Conservation (phyloP, 2,113 vertebrate species). For the Dipodomys stephensi region DNA sequence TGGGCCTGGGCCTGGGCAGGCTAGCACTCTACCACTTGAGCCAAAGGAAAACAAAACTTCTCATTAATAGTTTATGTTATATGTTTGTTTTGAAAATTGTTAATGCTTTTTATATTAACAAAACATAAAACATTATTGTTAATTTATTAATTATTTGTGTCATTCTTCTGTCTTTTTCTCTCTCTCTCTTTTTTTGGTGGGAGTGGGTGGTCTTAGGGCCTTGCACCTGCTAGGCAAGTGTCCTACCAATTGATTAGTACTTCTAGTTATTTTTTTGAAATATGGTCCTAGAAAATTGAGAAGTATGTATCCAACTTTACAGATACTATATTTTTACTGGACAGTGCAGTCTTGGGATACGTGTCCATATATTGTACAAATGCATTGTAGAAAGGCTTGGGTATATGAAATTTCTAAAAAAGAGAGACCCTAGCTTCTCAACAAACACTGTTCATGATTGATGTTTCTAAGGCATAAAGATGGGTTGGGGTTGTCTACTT, state of each 20-base stretch:
- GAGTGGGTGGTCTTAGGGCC: too few species aligned
- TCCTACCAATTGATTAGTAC: too few species aligned
- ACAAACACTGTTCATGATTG: neutral
- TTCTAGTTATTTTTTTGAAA: neutral
- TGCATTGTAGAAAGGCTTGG: neutral
- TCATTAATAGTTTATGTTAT: neutral
- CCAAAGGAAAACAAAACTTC: neutral
- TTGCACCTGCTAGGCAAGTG: too few species aligned
- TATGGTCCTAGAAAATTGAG: neutral
- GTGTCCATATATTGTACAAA: neutral
- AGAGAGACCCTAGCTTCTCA: too few species aligned
- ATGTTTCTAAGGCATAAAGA: accelerated
- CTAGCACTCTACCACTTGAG: too few species aligned
- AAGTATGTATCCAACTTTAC: neutral
- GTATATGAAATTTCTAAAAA: neutral
- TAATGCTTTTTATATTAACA: neutral
- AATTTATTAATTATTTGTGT: too few species aligned
- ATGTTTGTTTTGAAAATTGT: neutral
- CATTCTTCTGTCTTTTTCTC: neutral
- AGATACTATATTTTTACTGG: neutral
- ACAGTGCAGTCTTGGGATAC: too few species aligned
- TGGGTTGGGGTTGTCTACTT: neutral
- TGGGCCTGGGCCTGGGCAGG: too few species aligned
- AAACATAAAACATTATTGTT: neutral
- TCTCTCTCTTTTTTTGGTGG: too few species aligned